These are phyloP conservation scores for Daktulosphaira vitifoliae DNA, from an alignment of 1,140 invertebrate genomes.

Conservation along the genomic window DNA sequence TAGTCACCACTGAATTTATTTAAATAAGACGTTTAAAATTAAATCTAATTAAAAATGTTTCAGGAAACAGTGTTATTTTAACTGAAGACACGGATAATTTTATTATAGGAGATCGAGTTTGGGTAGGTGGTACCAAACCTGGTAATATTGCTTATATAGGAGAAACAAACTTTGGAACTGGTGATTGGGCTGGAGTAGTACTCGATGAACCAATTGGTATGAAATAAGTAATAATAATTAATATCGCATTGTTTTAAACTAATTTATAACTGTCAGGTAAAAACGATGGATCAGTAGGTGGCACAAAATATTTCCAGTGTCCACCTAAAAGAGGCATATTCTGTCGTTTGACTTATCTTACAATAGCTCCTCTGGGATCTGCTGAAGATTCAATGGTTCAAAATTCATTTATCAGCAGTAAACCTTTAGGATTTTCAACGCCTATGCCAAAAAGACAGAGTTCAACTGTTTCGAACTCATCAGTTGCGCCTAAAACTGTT, in stretches of 20 bases:
- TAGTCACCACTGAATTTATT: no score
- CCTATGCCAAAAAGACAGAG: conserved; percentile 15
- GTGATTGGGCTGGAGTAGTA: conserved; percentile 94
- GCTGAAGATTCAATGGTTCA: conserved; percentile 41
- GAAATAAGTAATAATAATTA: conserved; percentile 39
- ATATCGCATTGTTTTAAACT: background rate
- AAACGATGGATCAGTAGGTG: conserved; percentile 93
- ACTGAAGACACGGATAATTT: conserved; percentile 90
- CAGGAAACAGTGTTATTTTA: conserved; percentile 72
- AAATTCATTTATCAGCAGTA: background rate
- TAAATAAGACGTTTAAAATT: no score
- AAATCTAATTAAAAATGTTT: no score
- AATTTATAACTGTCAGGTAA: conserved; percentile 57
- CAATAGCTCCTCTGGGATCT: conserved; percentile 50
- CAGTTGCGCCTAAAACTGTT: background rate
- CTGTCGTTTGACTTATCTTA: conserved; percentile 79
- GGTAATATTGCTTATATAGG: conserved; percentile 94
- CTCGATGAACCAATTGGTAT: conserved; percentile 87
- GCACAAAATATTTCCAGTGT: conserved; percentile 87
- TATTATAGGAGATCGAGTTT: conserved; percentile 89
- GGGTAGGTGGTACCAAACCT: conserved; percentile 90
- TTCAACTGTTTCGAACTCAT: background rate
- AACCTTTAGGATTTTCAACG: conserved; percentile 28
- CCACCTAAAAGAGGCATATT: conserved; percentile 88
- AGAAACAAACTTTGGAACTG: conserved; percentile 91